These are phyloP conservation scores for Allygus modestus DNA, from an alignment of 2,888 invertebrate genomes.

Conservation along the genomic window DNA sequence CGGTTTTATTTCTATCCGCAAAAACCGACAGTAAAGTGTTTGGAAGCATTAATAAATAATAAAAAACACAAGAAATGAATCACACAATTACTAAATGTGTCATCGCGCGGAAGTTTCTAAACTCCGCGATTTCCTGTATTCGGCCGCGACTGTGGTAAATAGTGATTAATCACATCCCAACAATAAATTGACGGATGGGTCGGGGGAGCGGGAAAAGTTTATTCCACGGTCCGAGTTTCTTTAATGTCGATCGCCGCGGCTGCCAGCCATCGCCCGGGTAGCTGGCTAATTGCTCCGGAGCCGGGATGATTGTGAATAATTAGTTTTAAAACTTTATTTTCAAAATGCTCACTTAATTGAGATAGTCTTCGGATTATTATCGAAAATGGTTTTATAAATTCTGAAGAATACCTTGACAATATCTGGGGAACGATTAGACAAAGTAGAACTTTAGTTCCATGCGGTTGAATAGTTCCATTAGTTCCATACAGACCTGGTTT, in stretches of 20 bases:
- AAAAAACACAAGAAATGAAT: neutral
- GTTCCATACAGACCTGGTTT: too few relatives aligned
- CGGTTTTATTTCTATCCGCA: too few relatives aligned
- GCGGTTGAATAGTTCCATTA: too few relatives aligned
- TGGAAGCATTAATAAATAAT: too few relatives aligned
- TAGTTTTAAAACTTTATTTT: neutral
- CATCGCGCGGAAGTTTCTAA: neutral
- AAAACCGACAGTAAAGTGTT: too few relatives aligned
- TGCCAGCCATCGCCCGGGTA: neutral
- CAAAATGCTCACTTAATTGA: neutral
- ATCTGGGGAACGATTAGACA: too few relatives aligned
- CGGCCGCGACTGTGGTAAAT: neutral
- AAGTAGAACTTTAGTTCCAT: too few relatives aligned
- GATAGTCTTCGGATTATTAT: too few relatives aligned
- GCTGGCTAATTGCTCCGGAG: neutral
- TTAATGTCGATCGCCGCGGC: neutral
- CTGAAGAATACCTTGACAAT: too few relatives aligned
- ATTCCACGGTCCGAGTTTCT: slow-evolving; percentile 13
- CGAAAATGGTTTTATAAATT: too few relatives aligned
- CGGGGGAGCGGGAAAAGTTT: neutral
- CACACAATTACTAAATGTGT: neutral
- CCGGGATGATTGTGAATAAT: neutral
- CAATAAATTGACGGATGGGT: slow-evolving; percentile 29
- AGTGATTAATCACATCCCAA: neutral
- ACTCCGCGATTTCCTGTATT: too few relatives aligned